A percentile compares a stretch with the other conserved stretches of the same genome.
phyloP scores from a whole-genome alignment of 2,888 invertebrate genomes.

The Podabrus alpinus region DNA sequence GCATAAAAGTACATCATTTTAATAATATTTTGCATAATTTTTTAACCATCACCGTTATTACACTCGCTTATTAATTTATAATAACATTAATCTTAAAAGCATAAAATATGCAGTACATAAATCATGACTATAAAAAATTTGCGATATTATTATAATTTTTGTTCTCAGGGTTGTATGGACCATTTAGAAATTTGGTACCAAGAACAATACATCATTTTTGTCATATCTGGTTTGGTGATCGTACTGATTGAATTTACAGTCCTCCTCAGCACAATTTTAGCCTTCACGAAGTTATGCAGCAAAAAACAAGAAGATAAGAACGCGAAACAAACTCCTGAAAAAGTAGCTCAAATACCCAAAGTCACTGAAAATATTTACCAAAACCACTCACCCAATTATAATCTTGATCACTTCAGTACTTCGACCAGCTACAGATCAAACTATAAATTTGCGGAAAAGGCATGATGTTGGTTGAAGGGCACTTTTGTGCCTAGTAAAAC shows the following conservation, averaged over 20 bases:
- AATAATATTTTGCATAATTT: neutral
- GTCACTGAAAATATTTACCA: conserved; percentile 31
- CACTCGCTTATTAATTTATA: neutral
- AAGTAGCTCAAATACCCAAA: conserved; percentile 15
- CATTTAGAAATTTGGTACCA: conserved; percentile 77
- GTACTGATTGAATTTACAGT: conserved; percentile 76
- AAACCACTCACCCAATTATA: conserved; percentile 43
- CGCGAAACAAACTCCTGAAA: neutral
- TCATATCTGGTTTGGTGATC: conserved; percentile 67
- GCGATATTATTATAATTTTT: no score
- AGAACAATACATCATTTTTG: conserved; percentile 71
- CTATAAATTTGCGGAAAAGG: conserved; percentile 49
- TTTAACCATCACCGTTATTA: neutral
- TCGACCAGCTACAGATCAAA: conserved; percentile 51
- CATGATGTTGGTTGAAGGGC: conserved; percentile 52
- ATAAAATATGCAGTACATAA: no score
- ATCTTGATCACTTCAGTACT: conserved; percentile 52
- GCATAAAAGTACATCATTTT: neutral
- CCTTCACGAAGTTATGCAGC: conserved; percentile 67
- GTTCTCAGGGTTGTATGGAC: conserved; percentile 68
- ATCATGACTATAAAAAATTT: no score
- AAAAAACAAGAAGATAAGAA: conserved; percentile 57
- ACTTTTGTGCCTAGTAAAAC: conserved; percentile 39
- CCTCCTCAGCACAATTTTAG: conserved; percentile 70
- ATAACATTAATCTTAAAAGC: neutral